Evolutionary conservation across 1,140 invertebrate species (phyloP), one percentile per base, ranked within the genome.

Genomic region (Danaus plexippus): DNA sequence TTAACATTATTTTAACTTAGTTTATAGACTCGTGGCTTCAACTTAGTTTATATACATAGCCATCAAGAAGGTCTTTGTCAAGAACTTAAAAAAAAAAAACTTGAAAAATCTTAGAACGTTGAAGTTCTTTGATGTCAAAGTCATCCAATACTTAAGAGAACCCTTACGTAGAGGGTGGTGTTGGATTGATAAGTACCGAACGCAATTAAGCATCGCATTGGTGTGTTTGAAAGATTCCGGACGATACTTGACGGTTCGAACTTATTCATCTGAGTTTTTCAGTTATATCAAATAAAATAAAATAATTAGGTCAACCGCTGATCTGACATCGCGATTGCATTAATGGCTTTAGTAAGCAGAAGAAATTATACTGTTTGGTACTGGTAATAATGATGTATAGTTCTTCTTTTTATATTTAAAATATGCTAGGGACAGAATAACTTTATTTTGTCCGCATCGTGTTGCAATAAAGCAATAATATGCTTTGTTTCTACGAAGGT

Each of bases 191-290:
- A 63, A 12, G 54, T 47, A 69, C 58, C 66, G 69, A 64, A 69
- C 68, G 70, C 70, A 74, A 76, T 78, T 78, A 78, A 76, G 63
- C 63, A 63, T 65, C 63, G 58, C 66, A 70, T 68, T 72, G 72
- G 67, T 75, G 63, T 75, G 64, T 52, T 67, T 74, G 74, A 74
- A 76, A 80, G 67, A 69, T 70, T 69, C 62, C 50, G 45, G 66
- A 66, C 61, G 66, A 62, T 62, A 44, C 69, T 72, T 47, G 47
- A 64, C 43, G 64, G 58, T 47, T 54, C 63, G 66, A 71, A 66
- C 55, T 64, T 62, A 43, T 68, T 63, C 63, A 59, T 66, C 66
- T 62, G 66, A 62, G 40, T 55, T 54, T 51, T 5, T 54, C 32
- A 46, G 42, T 46, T 55, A 43, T 22, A 18, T n/a, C 44, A 15